These are phyloP conservation scores for Eugnorisma glareosa DNA, from an alignment of 2,888 invertebrate genomes.

Conservation along the genomic window DNA sequence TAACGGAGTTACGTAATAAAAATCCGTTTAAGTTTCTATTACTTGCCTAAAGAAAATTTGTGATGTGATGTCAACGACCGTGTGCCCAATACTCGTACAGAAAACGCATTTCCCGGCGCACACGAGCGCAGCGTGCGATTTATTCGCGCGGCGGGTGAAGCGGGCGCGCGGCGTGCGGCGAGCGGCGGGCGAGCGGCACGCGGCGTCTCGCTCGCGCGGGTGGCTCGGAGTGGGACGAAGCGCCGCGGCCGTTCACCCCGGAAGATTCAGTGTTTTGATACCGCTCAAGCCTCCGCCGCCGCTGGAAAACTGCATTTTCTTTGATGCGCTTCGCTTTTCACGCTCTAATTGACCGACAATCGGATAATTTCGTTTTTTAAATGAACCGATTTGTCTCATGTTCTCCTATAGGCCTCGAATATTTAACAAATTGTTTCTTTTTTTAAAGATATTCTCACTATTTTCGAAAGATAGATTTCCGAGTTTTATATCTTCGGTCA, in stretches of 20 bases:
- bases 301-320: slow-evolving; percentile 90
- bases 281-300: slow-evolving; percentile 86
- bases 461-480: neutral
- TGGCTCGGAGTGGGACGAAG: slow-evolving; percentile 81
- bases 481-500: neutral
- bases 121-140: slow-evolving; percentile 84
- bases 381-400: slow-evolving; percentile 40
- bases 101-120: slow-evolving; percentile 89
- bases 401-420: slow-evolving; percentile 11
- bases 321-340: slow-evolving; percentile 88
- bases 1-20: slow-evolving; percentile 37
- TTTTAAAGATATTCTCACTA: neutral
- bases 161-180: slow-evolving; percentile 78
- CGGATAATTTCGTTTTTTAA: slow-evolving; percentile 77
- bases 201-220: slow-evolving; percentile 75
- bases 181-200: slow-evolving; percentile 75
- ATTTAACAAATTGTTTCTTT: too few relatives aligned
- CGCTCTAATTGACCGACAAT: slow-evolving; percentile 86
- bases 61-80: slow-evolving; percentile 87
- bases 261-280: slow-evolving; percentile 91
- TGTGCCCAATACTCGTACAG: slow-evolving; percentile 87
- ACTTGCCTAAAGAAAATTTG: slow-evolving; percentile 79
- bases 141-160: slow-evolving; percentile 79
- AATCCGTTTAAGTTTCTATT: slow-evolving; percentile 45
- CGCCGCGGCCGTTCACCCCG: slow-evolving; percentile 88